Conservation (phyloP, 2,113 vertebrate species). For the Anoura caudifer region DNA sequence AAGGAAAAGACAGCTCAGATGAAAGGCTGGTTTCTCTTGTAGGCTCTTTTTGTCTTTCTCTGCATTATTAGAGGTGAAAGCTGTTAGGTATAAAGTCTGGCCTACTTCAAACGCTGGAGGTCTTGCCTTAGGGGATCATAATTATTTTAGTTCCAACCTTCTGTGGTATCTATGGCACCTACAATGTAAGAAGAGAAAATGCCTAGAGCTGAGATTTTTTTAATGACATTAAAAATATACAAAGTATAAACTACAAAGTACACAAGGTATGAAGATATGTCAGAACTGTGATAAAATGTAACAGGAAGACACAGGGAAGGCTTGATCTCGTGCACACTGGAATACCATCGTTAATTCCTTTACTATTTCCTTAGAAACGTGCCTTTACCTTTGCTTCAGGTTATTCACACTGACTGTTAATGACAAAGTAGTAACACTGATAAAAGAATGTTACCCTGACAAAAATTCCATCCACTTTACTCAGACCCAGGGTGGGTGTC, state of each 20-base stretch:
- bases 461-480: constrained; percentile 12
- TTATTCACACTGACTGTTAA: not conserved
- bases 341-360: not conserved
- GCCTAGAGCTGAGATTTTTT: not conserved
- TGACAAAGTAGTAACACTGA: not conserved
- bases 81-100: not conserved
- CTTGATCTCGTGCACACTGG: not conserved
- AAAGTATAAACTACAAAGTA: constrained; percentile 14
- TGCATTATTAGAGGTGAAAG: constrained; percentile 41
- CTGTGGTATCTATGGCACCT: not conserved
- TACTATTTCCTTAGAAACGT: not conserved
- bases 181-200: not conserved
- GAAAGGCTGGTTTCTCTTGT: constrained; percentile 10
- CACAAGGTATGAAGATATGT: not conserved
- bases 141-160: constrained; percentile 46
- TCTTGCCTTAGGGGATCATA: constrained; percentile 30
- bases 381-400: not conserved
- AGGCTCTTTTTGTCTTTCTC: not conserved
- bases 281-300: not conserved
- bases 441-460: not conserved
- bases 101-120: constrained; percentile 4
- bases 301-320: not conserved
- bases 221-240: constrained; percentile 45
- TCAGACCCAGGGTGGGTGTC: not conserved
- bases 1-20: constrained; percentile 33